A percentile compares a stretch with the other conserved stretches of the same genome.
Conservation (phyloP, 2,113 vertebrate species). For the Chascanopsetta lugubris region DNA sequence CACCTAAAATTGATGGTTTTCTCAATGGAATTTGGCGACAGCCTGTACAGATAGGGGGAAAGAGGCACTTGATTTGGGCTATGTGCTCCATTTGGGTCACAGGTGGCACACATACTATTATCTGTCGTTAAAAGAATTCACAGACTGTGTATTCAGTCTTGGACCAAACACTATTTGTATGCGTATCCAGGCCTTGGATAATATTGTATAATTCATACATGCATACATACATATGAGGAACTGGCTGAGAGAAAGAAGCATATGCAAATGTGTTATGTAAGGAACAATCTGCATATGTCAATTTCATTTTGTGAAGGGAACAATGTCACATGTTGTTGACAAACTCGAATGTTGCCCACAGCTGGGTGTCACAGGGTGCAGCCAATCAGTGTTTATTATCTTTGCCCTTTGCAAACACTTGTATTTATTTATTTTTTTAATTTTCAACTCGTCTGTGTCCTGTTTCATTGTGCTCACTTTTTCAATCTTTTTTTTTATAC, state of each 20-base stretch:
- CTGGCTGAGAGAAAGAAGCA: conserved; percentile 9
- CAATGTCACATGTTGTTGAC: conserved; percentile 74
- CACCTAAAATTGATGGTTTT: conserved; percentile 13
- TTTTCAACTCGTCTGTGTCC: conserved; percentile 56
- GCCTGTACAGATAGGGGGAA: not conserved
- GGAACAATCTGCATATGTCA: conserved; percentile 16
- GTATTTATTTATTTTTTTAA: conserved; percentile 67
- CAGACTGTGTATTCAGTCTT: conserved; percentile 40
- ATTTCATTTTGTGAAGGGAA: conserved; percentile 27
- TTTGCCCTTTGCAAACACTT: conserved; percentile 54
- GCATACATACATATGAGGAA: too few species aligned
- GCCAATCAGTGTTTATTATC: conserved; percentile 59
- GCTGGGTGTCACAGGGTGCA: conserved; percentile 64
- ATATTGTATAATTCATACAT: not conserved
- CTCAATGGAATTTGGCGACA: conserved; percentile 1
- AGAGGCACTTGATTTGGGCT: not conserved
- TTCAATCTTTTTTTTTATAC: conserved; percentile 43
- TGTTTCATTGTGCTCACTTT: conserved; percentile 53
- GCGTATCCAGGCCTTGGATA: conserved; percentile 19
- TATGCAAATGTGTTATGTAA: conserved; percentile 26
- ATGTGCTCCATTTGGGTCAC: not conserved
- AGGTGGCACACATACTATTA: not conserved
- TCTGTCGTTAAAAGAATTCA: conserved; percentile 52
- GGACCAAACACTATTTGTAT: conserved; percentile 47
- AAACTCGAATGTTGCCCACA: conserved; percentile 74